Conservation (phyloP, 2,888 invertebrate genomes). For the Mamestra brassicae region DNA sequence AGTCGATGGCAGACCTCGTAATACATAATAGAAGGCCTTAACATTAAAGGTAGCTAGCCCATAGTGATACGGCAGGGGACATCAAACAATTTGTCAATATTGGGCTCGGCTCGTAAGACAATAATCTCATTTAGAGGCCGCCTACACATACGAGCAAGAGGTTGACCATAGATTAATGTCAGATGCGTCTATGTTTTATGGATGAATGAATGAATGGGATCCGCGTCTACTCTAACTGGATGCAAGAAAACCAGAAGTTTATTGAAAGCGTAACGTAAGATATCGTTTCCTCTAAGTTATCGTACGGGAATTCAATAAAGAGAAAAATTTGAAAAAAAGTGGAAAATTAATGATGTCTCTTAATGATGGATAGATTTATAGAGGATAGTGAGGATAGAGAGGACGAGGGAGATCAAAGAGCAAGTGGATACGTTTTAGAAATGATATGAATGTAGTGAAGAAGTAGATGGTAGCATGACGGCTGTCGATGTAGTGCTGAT, state of each 20-base stretch:
- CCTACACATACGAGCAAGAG: slow-evolving; percentile 56
- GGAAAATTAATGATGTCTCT: no score
- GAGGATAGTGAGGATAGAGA: no score
- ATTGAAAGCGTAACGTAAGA: no score
- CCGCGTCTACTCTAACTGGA: no score
- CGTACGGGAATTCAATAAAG: no score
- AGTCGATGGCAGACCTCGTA: not conserved
- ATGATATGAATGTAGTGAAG: no score
- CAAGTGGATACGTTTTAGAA: no score
- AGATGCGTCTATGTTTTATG: slow-evolving; percentile 6
- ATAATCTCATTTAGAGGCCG: slow-evolving; percentile 67
- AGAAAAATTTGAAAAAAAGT: no score
- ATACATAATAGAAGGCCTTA: slow-evolving; percentile 13
- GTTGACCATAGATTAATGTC: slow-evolving; percentile 36
- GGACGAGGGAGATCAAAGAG: no score
- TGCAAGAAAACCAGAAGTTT: not conserved
- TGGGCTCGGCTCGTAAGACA: slow-evolving; percentile 60
- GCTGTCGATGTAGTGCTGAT: not conserved
- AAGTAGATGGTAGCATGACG: not conserved
- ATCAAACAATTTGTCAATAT: slow-evolving; percentile 63
- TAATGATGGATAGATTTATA: no score
- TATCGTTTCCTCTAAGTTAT: no score
- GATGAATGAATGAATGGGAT: no score
- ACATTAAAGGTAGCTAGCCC: slow-evolving; percentile 18
- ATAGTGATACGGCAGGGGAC: slow-evolving; percentile 21